A percentile compares a stretch with the other conserved stretches of the same genome.
Evolutionary conservation across 1,140 invertebrate species (phyloP).

Genomic region (Periplaneta americana): DNA sequence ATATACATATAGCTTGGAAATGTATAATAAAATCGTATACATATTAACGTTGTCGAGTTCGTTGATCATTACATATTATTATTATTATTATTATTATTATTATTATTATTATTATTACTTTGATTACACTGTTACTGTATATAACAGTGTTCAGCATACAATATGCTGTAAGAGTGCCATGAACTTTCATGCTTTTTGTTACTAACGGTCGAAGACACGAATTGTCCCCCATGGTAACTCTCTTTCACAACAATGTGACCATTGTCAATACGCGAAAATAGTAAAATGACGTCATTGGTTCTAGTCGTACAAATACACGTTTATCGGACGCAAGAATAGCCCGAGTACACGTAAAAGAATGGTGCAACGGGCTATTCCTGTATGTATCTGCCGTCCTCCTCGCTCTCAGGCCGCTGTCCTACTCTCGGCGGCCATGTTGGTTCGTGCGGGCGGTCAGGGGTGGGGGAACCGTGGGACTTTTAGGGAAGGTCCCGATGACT

Average conservation of each 20-base stretch:
- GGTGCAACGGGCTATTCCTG: background rate
- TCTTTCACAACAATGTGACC: background rate
- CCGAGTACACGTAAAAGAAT: background rate
- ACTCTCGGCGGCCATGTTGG: background rate
- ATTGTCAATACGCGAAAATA: background rate
- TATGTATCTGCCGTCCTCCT: background rate
- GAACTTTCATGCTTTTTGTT: too few species aligned
- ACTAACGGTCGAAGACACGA: background rate
- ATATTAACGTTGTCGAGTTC: too few species aligned
- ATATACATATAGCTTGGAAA: too few species aligned
- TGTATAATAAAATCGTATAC: too few species aligned
- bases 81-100: too few species aligned
- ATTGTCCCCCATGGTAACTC: background rate
- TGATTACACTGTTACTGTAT: too few species aligned
- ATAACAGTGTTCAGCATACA: too few species aligned
- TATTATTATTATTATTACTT: too few species aligned
- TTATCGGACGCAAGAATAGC: background rate
- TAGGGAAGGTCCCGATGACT: background rate
- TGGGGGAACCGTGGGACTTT: background rate
- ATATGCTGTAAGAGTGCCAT: too few species aligned
- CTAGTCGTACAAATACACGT: background rate
- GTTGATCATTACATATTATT: too few species aligned
- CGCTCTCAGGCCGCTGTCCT: background rate
- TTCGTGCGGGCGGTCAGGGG: background rate
- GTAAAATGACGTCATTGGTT: background rate